These are phyloP conservation scores for Tragelaphus eurycerus DNA, from an alignment of 2,797 vertebrate species.

Conservation along the genomic window DNA sequence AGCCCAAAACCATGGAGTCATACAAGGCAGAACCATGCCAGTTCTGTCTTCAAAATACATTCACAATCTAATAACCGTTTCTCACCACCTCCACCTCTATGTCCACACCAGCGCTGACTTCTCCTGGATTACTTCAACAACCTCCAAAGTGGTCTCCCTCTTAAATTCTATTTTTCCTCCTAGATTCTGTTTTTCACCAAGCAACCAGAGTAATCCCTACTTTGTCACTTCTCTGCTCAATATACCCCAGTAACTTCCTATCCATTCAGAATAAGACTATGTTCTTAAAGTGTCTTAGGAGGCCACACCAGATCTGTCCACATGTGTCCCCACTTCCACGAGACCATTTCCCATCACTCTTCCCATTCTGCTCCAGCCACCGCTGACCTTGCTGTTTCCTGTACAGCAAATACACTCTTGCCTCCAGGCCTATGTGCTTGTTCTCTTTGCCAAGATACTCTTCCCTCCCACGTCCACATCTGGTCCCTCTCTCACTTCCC, in stretches of 20 bases:
- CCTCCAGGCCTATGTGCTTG: neutral
- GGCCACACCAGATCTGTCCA: neutral
- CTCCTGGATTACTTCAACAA: neutral
- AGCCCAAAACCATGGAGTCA: neutral
- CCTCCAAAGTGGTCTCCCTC: neutral
- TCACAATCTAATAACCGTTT: neutral
- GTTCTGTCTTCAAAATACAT: neutral
- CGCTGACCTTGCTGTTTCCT: neutral
- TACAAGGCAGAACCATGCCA: neutral
- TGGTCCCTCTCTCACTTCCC: neutral
- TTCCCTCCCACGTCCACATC: neutral
- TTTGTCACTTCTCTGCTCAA: neutral
- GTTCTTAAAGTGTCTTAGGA: neutral
- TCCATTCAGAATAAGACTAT: neutral
- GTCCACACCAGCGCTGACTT: neutral
- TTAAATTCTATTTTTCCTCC: neutral
- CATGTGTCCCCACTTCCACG: neutral
- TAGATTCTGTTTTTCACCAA: neutral
- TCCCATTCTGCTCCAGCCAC: neutral
- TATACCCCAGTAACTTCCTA: neutral
- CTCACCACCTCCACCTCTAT: neutral
- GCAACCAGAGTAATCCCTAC: neutral
- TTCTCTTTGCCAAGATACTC: neutral
- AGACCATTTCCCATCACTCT: neutral
- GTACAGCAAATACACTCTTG: neutral